Base-by-base conservation (phyloP, 1,140 invertebrate genomes). In the Drosophila willistoni region DNA sequence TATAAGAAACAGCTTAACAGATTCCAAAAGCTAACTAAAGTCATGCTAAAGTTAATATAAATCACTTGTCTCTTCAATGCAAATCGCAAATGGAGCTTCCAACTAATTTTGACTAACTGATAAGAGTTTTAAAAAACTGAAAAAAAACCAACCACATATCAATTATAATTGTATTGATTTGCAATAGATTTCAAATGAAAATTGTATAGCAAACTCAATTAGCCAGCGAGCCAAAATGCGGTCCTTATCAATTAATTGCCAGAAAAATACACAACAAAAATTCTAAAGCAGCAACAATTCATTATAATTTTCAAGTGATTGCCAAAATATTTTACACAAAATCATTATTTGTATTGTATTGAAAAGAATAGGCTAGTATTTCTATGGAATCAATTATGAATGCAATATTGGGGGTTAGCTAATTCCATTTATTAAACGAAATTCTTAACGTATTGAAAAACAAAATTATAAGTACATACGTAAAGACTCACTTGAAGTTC, bases 301-400 rank as follows among this genome's bases (percentile, higher is more conserved):
- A 19, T 19, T 7, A 51, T 12, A 3, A 22, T 19, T 19, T 47
- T 51, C 44, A 10, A 51, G 9, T 51, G 9, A 22, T 47, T 47
- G 44, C 7, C 17, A 3, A 47, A 17, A 44, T 44, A 0, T 47
- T 47, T 19, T 39, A 13, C 0, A 39, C 10, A 47, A 51, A 22
- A 22, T 22, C 12, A 51, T 51, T 17, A 19, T 51, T 51, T 51
- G 44, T 9, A 17, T 47, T 47, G 1, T 14, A 0, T 19, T 1
- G 7, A 47, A 19, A 3, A 17, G 14, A 47, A 3, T 17, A 17
- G 17, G 7, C 17, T 51, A 19, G 22, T 22, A 51, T 22, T 51
- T 51, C 44, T 22, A 51, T 51, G 4, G 44, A 51, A 12, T 51
- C 17, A 51, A 51, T 51, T 51, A 51, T 51, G 44, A 51, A 51